These are phyloP conservation scores for Chlorospingus semifuscus DNA, from an alignment of 2,797 vertebrate genomes.

Conservation along the genomic window DNA sequence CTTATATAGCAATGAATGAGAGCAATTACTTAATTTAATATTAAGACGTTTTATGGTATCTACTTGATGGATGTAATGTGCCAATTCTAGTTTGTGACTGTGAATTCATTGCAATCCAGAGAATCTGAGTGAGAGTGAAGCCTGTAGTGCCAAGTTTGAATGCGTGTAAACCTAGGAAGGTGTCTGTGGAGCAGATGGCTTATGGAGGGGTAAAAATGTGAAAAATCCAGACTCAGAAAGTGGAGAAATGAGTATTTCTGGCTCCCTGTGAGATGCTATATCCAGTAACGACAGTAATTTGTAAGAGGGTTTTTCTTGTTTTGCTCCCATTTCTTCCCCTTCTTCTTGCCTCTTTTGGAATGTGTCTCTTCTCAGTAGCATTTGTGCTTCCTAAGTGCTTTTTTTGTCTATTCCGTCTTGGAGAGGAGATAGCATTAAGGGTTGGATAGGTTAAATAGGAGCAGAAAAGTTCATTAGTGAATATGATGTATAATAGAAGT, in stretches of 20 bases:
- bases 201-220: neutral
- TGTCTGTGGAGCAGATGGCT: neutral
- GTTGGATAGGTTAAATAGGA: neutral
- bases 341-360: neutral
- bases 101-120: neutral
- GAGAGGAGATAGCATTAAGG: neutral
- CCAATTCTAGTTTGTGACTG: neutral
- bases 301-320: neutral
- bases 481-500: neutral
- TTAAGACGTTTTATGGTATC: neutral
- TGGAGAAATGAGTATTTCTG: neutral
- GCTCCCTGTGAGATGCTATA: neutral
- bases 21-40: neutral
- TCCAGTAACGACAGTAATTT: neutral
- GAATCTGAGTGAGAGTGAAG: neutral
- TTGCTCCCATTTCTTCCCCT: neutral
- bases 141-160: neutral
- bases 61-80: neutral
- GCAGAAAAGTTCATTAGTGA: neutral
- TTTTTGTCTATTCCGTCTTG: neutral
- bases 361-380: neutral
- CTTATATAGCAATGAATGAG: neutral
- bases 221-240: neutral
- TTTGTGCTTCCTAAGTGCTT: neutral
- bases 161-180: neutral